A percentile compares a stretch with the other conserved stretches of the same genome.
Conservation (phyloP, 2,888 invertebrate species). For the Beris chalybata region DNA sequence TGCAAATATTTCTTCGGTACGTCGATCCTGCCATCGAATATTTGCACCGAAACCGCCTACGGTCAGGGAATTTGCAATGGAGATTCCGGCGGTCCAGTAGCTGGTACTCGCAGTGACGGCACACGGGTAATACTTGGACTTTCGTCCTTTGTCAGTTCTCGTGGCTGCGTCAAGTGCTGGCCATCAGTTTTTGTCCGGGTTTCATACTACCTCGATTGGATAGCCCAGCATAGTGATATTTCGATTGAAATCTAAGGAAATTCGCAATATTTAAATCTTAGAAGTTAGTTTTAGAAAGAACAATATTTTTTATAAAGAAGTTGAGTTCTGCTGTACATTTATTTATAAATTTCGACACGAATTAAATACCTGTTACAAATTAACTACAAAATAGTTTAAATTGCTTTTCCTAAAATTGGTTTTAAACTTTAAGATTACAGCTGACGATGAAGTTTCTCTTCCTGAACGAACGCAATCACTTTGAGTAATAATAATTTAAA, state of each 20-base stretch:
- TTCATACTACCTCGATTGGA: constrained; percentile 21
- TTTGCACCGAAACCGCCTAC: constrained; percentile 50
- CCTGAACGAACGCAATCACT: too few species aligned
- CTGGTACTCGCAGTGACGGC: neutral
- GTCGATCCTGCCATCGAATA: constrained; percentile 53
- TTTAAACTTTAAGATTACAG: too few species aligned
- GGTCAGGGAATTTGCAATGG: constrained; percentile 27
- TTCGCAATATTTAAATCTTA: neutral
- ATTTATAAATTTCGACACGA: too few species aligned
- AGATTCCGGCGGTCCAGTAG: constrained; percentile 27
- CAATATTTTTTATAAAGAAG: neutral
- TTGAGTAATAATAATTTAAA: too few species aligned
- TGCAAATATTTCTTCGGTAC: constrained; percentile 56
- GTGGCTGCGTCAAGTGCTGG: constrained; percentile 28
- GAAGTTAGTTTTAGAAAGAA: neutral
- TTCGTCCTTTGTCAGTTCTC: constrained; percentile 21
- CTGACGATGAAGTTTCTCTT: too few species aligned
- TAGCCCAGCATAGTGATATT: constrained; percentile 10
- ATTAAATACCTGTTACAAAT: too few species aligned
- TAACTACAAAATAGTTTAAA: too few species aligned
- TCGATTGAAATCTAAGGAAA: neutral
- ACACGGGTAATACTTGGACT: constrained; percentile 6
- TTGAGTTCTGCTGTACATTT: too few species aligned
- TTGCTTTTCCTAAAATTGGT: too few species aligned
- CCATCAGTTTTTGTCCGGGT: constrained; percentile 28